Evolutionary conservation across 2,888 invertebrate genomes (phyloP), one percentile per base, ranked within the genome.

Genomic region (Andricus quercusramuli): DNA sequence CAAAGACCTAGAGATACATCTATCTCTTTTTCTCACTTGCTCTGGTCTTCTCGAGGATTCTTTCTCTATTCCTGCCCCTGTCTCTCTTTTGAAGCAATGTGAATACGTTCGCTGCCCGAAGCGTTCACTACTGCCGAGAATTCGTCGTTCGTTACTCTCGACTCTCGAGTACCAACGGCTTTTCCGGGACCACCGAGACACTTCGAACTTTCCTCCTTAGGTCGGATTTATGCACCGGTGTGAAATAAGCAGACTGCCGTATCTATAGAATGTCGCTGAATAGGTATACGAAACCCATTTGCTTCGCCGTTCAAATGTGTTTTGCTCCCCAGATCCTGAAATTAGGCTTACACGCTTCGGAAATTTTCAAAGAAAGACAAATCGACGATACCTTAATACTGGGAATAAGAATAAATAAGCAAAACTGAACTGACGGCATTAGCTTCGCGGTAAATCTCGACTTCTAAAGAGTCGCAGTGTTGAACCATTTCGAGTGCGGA

Each of bases 71-170:
- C 41, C 37, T 56, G 62, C 11, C 56, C 78, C 44, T 29, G 78
- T 44, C 68, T 78, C 67, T 68, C 78, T 56, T 78, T 68, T 59
- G 68, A 78, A 78, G 51, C 56, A 59, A 37, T 68, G 78, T 78
- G 78, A 78, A 78, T 78, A 68, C 78, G 68, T 44, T 78, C 37
- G 66, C 68, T 59, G 78, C 78, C 67, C 56, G 67, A 51, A 68
- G 78, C 78, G 68, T 41, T 78, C 68, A 67, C 56, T 22, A 37
- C 20, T 62, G 56, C 51, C 67, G 79, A 68, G 59, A 59, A 79
- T 70, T 68, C 67, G 67, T 78, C 78, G 78, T 78, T 79, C 78
- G 78, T 78, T 78, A 78, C 66, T 65, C 37, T 66, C 66, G 51
- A 47, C 65, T 37, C 41, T 59, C 22, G 41, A 59, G 56, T 6